Percentiles rank a stretch among this genome's conserved stretches.
These are phyloP conservation scores for Rhamphomyia laevipes DNA, from an alignment of 2,888 invertebrate species.

Conservation along the genomic window DNA sequence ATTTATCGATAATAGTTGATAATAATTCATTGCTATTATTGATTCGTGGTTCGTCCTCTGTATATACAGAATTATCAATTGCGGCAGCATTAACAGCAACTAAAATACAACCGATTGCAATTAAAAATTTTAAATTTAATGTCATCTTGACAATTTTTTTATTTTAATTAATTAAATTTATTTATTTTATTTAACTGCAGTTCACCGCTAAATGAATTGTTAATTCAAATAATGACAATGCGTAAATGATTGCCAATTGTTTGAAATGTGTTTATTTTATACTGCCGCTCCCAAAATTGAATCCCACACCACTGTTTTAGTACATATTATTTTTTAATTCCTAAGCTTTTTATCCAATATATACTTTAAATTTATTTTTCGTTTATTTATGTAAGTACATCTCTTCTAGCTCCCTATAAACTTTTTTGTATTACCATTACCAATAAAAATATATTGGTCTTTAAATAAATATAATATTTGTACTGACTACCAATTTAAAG, in stretches of 20 bases:
- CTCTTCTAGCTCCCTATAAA: no score
- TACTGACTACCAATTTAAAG: no score
- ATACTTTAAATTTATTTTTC: no score
- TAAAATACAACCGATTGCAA: conserved; percentile 43
- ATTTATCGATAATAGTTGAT: conserved; percentile 58
- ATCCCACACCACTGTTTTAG: no score
- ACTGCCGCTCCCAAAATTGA: conserved; percentile 35
- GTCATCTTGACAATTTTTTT: conserved; percentile 23
- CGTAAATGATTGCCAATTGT: conserved; percentile 36
- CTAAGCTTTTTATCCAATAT: no score
- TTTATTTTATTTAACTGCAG: neutral
- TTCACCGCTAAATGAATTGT: conserved; percentile 8
- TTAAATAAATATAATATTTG: no score
- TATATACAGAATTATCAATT: conserved; percentile 39
- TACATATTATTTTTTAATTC: no score
- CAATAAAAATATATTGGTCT: no score
- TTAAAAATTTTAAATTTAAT: conserved; percentile 37
- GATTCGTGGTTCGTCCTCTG: conserved; percentile 43
- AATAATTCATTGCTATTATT: conserved; percentile 56
- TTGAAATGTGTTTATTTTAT: conserved; percentile 36
- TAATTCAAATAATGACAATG: conserved; percentile 23
- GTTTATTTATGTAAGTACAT: no score
- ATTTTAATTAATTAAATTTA: conserved; percentile 3
- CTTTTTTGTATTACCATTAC: no score
- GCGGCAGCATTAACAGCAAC: conserved; percentile 43